A percentile compares a stretch with the other conserved stretches of the same genome.
These are phyloP conservation scores for Dione juno DNA, from an alignment of 2,888 invertebrate species.

Conservation along the genomic window DNA sequence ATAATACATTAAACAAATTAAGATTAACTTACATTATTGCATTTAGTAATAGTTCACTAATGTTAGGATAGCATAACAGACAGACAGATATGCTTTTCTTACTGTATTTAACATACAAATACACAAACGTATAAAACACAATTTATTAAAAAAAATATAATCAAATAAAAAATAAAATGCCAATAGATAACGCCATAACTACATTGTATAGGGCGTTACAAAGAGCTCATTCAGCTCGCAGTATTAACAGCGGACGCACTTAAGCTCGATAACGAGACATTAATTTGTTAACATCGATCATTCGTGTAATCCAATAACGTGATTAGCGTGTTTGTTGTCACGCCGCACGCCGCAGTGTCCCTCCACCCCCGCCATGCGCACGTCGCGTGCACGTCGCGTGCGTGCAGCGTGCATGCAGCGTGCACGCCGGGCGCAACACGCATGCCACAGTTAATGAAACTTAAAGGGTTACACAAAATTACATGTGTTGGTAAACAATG, in stretches of 20 bases:
- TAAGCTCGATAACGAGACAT: slow-evolving; percentile 50
- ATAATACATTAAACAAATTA: too few species aligned
- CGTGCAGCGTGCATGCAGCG: slow-evolving; percentile 41
- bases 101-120: too few species aligned
- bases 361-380: slow-evolving; percentile 40
- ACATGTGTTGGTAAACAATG: slow-evolving; percentile 45
- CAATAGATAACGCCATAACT: background rate
- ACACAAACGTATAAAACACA: background rate
- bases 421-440: slow-evolving; percentile 42
- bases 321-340: slow-evolving; percentile 53
- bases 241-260: slow-evolving; percentile 1
- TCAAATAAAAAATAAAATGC: background rate
- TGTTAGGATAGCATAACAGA: too few species aligned
- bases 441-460: slow-evolving; percentile 49
- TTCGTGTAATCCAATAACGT: slow-evolving; percentile 52
- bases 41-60: too few species aligned
- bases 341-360: too few species aligned
- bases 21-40: too few species aligned
- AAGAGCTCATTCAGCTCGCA: background rate
- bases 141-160: background rate
- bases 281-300: slow-evolving; percentile 58
- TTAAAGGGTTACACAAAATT: slow-evolving; percentile 46
- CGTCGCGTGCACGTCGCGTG: slow-evolving; percentile 48
- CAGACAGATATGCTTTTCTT: too few species aligned
- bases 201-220: background rate